phyloP scores from a whole-genome alignment of 2,113 vertebrate species.

The Gnathonemus longibarbis region DNA sequence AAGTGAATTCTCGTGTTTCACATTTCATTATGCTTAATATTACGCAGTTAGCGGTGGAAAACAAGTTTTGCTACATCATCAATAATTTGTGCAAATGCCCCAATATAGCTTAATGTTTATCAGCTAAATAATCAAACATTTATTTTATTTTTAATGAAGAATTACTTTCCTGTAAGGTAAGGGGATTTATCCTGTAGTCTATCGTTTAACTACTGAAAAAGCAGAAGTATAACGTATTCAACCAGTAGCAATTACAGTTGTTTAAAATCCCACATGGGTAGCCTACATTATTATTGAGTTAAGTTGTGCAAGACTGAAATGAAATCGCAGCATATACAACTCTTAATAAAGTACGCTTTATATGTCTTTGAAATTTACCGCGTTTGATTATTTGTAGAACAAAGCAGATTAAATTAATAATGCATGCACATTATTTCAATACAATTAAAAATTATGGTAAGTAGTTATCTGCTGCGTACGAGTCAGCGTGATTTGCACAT shows the following conservation, averaged over 20 bases:
- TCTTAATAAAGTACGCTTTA: background rate
- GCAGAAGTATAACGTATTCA: background rate
- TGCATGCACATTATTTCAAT: background rate
- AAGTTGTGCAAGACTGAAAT: background rate
- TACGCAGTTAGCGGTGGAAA: background rate
- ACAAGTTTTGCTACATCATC: background rate
- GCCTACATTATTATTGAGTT: background rate
- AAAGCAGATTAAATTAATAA: background rate
- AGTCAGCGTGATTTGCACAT: background rate
- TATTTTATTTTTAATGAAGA: background rate
- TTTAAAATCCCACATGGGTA: background rate
- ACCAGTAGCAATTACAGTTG: background rate
- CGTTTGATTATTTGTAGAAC: background rate
- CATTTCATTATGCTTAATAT: background rate
- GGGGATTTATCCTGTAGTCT: background rate
- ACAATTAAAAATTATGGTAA: background rate
- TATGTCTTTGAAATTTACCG: background rate
- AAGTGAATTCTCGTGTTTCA: constrained; percentile 17
- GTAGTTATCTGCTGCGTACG: background rate
- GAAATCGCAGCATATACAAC: background rate
- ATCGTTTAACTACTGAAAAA: background rate
- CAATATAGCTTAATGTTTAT: background rate
- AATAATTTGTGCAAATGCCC: background rate
- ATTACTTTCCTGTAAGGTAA: background rate
- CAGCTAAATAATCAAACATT: background rate